These are phyloP conservation scores for Eupleurogrammus muticus DNA, from an alignment of 2,797 vertebrate genomes.

Conservation along the genomic window DNA sequence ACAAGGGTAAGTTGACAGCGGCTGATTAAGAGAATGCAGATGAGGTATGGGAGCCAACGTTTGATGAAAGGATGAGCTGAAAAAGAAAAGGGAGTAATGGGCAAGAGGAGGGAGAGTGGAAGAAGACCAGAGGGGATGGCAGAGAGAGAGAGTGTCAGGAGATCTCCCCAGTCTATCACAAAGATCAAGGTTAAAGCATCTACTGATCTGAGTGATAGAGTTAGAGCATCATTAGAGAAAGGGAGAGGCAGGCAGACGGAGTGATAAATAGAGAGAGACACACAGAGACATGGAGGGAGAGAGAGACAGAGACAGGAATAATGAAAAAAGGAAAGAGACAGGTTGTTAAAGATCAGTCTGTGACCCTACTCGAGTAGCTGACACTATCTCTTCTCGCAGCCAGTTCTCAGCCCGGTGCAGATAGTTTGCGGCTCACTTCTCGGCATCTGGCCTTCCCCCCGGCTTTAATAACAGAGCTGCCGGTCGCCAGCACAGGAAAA, in stretches of 20 bases:
- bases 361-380: constrained; percentile 50
- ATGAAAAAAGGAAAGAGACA: constrained; percentile 44
- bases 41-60: constrained; percentile 69
- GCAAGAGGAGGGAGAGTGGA: constrained; percentile 50
- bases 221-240: constrained; percentile 68
- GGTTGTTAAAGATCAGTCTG: constrained; percentile 49
- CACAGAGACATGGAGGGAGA: constrained; percentile 43
- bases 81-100: constrained; percentile 66
- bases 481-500: constrained; percentile 4
- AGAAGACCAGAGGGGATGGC: constrained; percentile 69
- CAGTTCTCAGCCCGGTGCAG: constrained; percentile 50
- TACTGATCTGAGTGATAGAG: constrained; percentile 72
- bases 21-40: constrained; percentile 82
- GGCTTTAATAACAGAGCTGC: constrained; percentile 5
- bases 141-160: constrained; percentile 49
- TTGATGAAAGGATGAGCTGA: constrained; percentile 75
- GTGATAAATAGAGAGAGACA: constrained; percentile 47
- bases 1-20: constrained; percentile 74
- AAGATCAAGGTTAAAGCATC: constrained; percentile 78
- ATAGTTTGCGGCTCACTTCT: constrained; percentile 26
- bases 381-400: constrained; percentile 52
- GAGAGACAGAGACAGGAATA: constrained; percentile 47
- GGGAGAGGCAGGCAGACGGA: constrained; percentile 35
- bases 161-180: constrained; percentile 67
- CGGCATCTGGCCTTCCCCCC: constrained; percentile 18